Percentiles rank a stretch among this genome's conserved stretches.
These are phyloP conservation scores for Prosopocoilus inquinatus DNA, from an alignment of 2,888 invertebrate species.

Conservation along the genomic window DNA sequence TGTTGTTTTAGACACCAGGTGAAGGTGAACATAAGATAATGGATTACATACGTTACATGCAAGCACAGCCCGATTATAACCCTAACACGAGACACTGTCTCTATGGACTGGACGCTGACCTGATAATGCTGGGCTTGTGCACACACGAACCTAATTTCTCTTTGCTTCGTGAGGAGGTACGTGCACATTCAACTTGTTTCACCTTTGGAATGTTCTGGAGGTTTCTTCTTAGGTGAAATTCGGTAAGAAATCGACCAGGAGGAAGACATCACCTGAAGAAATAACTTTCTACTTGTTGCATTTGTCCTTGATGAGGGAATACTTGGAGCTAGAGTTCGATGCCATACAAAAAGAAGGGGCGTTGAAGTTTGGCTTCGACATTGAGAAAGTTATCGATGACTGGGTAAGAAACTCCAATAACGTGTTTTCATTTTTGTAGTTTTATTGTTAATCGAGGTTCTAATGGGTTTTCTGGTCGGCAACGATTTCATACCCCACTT, in stretches of 20 bases:
- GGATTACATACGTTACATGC: slow-evolving; percentile 93
- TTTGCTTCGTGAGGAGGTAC: slow-evolving; percentile 87
- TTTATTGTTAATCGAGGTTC: slow-evolving; percentile 51
- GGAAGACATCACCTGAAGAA: slow-evolving; percentile 76
- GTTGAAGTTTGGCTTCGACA: slow-evolving; percentile 69
- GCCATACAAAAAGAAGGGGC: slow-evolving; percentile 54
- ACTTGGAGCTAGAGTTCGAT: slow-evolving; percentile 85
- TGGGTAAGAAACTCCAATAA: slow-evolving; percentile 62
- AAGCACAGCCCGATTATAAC: slow-evolving; percentile 80
- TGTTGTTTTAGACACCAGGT: slow-evolving; percentile 72
- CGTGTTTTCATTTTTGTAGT: not conserved
- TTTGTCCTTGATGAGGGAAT: slow-evolving; percentile 87
- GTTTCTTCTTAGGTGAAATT: slow-evolving; percentile 66
- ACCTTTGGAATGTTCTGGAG: not conserved
- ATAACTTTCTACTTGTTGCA: slow-evolving; percentile 92
- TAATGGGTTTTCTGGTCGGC: slow-evolving; percentile 96
- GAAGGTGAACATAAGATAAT: slow-evolving; percentile 99
- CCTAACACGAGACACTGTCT: slow-evolving; percentile 93
- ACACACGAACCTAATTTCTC: slow-evolving; percentile 96
- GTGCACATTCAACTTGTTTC: not conserved
- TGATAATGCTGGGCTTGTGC: slow-evolving; percentile 94
- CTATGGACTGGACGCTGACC: slow-evolving; percentile 96
- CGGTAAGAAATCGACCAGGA: slow-evolving; percentile 64
- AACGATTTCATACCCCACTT: slow-evolving; percentile 98
- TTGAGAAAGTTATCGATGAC: slow-evolving; percentile 93